These are phyloP conservation scores for Oophaga pumilio DNA, from an alignment of 2,113 vertebrate species.

Conservation along the genomic window DNA sequence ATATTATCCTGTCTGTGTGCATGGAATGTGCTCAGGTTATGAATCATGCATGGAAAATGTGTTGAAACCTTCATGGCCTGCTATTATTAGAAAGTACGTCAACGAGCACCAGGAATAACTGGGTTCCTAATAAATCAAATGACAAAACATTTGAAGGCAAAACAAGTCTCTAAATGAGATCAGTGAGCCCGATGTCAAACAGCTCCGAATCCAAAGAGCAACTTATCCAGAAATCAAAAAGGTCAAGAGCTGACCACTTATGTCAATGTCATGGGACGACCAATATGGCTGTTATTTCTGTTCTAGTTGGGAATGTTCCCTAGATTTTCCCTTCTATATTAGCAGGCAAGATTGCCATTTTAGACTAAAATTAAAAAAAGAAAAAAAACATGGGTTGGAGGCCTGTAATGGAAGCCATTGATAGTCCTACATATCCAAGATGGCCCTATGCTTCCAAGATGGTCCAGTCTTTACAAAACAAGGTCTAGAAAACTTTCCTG, in stretches of 20 bases:
- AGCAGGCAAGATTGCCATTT: background rate
- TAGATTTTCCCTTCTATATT: background rate
- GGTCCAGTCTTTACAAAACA: background rate
- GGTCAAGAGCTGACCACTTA: background rate
- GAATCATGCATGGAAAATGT: slow-evolving; percentile 10
- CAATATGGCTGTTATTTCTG: background rate
- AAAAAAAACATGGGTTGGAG: background rate
- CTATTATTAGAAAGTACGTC: slow-evolving; percentile 11
- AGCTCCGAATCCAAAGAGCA: background rate
- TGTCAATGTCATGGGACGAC: background rate
- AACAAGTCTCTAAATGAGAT: background rate
- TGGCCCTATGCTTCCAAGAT: background rate
- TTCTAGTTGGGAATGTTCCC: background rate
- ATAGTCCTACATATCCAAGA: background rate
- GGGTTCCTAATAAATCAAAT: background rate
- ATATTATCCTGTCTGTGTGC: background rate
- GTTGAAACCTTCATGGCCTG: background rate
- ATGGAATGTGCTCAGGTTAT: slow-evolving; percentile 19
- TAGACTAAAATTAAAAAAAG: background rate
- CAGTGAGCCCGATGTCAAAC: background rate
- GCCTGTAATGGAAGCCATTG: background rate
- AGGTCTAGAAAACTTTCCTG: background rate
- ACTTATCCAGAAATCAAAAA: background rate
- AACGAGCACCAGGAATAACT: background rate
- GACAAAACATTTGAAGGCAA: slow-evolving; percentile 8